A percentile compares a stretch with the other conserved stretches of the same genome.
These are phyloP conservation scores for Anastrepha obliqua DNA, from an alignment of 1,140 invertebrate genomes.

Conservation along the genomic window DNA sequence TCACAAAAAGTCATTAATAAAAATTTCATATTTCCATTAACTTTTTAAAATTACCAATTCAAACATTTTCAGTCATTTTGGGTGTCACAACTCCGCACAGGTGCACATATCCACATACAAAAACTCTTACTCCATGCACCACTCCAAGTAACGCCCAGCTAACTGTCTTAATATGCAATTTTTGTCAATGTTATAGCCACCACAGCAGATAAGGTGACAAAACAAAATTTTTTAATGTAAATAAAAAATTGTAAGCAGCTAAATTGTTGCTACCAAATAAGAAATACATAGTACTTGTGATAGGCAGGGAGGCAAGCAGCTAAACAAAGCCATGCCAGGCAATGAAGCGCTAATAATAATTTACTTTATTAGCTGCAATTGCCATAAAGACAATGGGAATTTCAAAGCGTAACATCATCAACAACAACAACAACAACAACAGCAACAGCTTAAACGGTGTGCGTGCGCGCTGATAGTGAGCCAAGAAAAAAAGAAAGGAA, in stretches of 20 bases:
- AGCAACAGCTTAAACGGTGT: neutral
- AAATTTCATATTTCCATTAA: slow-evolving; percentile 48
- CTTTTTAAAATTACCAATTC: slow-evolving; percentile 28
- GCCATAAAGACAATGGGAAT: slow-evolving; percentile 65
- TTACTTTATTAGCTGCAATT: slow-evolving; percentile 74
- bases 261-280: slow-evolving; percentile 28
- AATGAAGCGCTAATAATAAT: slow-evolving; percentile 73
- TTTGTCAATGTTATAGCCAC: slow-evolving; percentile 50
- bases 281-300: neutral
- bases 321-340: slow-evolving; percentile 15
- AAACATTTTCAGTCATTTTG: slow-evolving; percentile 29
- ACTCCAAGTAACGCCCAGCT: neutral
- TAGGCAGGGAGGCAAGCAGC: neutral
- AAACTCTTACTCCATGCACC: no score
- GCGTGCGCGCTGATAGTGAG: neutral
- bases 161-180: slow-evolving; percentile 49
- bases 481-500: neutral
- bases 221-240: neutral
- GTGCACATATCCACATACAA: neutral
- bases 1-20: slow-evolving; percentile 22
- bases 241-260: neutral
- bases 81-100: neutral
- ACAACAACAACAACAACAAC: neutral
- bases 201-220: slow-evolving; percentile 33
- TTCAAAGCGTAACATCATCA: slow-evolving; percentile 1